Evolutionary conservation across 2,113 vertebrate species (phyloP).

Genomic region (Capreolus pygargus): DNA sequence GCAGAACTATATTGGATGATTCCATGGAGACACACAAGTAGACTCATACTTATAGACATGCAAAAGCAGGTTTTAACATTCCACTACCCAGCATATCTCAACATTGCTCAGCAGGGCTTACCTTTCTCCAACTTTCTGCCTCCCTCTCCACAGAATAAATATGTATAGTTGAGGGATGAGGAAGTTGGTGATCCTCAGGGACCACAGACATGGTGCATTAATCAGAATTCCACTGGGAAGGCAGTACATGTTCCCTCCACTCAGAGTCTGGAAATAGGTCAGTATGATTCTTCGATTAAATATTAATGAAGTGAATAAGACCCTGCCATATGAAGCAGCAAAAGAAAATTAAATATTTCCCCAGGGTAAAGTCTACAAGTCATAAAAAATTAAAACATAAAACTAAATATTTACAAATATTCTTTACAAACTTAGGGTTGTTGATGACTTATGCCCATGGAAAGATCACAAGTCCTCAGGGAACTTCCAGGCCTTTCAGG

Average conservation of each 20-base stretch:
- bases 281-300: conserved; percentile 56
- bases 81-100: background rate
- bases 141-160: background rate
- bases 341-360: conserved; percentile 62
- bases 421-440: conserved; percentile 33
- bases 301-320: conserved; percentile 67
- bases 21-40: background rate
- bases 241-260: background rate
- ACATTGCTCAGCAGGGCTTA: background rate
- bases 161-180: background rate
- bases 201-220: background rate
- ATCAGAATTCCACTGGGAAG: conserved; percentile 40
- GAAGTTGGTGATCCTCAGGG: background rate
- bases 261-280: conserved; percentile 42
- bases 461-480: background rate
- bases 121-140: background rate
- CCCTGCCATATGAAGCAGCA: conserved; percentile 35
- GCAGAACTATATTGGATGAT: background rate
- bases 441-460: background rate
- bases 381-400: conserved; percentile 58
- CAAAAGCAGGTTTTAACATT: background rate
- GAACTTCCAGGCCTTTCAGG: background rate
- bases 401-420: conserved; percentile 54
- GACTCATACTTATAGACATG: background rate
- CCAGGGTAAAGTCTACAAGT: conserved; percentile 30